Evolutionary conservation across 2,113 vertebrate genomes (phyloP), one percentile per base, ranked within the genome.

Genomic region (Panurus biarmicus): DNA sequence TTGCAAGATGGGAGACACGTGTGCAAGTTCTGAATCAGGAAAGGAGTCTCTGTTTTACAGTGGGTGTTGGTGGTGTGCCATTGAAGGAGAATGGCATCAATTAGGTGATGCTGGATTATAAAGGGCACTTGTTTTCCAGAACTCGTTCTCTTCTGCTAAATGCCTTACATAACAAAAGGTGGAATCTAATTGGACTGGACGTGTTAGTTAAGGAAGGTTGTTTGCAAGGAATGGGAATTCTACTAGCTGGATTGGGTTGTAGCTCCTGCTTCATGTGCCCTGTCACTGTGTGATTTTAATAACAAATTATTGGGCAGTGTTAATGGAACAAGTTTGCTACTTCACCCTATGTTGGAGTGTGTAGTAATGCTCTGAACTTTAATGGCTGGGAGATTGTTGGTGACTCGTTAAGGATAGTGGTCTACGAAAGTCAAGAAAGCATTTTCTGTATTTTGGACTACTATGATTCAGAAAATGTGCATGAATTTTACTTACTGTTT

Each of bases 1-100:
- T 96, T 93, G 81, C 76, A 56, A 87, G 94, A 92, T 76, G 67
- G 76, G 96, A 95, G 66, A 74, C 25, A 25, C 11, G 2, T 16
- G 6, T 74, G 85, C 24, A 53, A 35, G 7, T 82, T 85, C 44
- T 85, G 75, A 36, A 67, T 78, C 14, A 15, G 85, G 87, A 85
- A 72, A 74, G 72, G 76, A 15, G 38, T 74, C 78, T 93, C 38
- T 94, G n/a, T 73, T 91, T 78, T 54, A 24, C 38, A 5, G 23
- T 1, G 1, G 28, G 3, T 65, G 8, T 50, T 5, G 44, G 7
- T 38, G 7, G 5, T 38, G 36, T 72, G 44, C 51, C 8, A 5
- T 11, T 13, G 65, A 62, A 71, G 48, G n/a, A 60, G n/a, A 60
- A 4, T 45, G 33, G 15, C 31, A 11, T 48, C n/a, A 50, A 20